Conservation (phyloP, 2,888 invertebrate species). For the Folsomia candida region DNA sequence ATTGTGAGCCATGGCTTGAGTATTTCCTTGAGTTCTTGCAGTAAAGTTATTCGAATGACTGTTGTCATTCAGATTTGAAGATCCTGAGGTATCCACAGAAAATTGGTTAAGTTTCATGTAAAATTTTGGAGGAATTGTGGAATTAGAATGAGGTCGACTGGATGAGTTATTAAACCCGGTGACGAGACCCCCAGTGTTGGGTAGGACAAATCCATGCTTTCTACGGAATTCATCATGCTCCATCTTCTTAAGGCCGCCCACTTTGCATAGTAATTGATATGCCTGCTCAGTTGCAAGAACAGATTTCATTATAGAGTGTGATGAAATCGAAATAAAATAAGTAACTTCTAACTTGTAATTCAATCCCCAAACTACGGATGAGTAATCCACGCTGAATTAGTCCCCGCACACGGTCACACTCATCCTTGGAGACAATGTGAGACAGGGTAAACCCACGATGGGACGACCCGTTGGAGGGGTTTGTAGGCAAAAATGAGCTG, state of each 20-base stretch:
- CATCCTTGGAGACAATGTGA: conserved; percentile 67
- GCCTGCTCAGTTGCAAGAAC: conserved; percentile 20
- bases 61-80: no score
- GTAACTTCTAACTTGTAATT: conserved; percentile 66
- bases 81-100: background rate
- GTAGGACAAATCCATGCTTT: conserved; percentile 41
- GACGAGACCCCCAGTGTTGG: conserved; percentile 9
- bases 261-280: conserved; percentile 42
- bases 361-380: conserved; percentile 67
- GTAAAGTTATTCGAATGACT: no score
- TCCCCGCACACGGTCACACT: conserved; percentile 66
- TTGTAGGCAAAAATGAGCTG: background rate
- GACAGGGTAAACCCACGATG: conserved; percentile 55
- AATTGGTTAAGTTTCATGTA: conserved; percentile 1
- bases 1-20: no score
- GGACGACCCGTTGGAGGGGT: background rate
- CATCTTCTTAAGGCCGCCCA: conserved; percentile 43
- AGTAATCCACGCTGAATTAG: conserved; percentile 69
- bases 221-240: conserved; percentile 45
- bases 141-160: background rate
- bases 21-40: no score
- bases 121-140: background rate
- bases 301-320: no score
- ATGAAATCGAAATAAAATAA: no score
- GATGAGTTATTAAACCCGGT: background rate